These are phyloP conservation scores for Leucophenga montana DNA, from an alignment of 2,888 invertebrate species.

Conservation along the genomic window DNA sequence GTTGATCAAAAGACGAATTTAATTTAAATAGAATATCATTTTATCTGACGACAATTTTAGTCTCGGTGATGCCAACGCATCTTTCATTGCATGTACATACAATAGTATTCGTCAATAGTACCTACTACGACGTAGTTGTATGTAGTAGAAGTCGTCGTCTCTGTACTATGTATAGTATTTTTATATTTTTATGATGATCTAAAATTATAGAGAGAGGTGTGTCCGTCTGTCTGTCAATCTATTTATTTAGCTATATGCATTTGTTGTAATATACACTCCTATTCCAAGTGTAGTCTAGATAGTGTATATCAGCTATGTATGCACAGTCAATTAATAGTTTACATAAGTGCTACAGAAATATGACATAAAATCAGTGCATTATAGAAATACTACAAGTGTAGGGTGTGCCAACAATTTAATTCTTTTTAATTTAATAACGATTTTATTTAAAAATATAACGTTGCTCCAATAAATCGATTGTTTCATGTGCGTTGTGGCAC, in stretches of 20 bases:
- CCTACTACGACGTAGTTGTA: not conserved
- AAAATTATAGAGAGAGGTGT: conserved; percentile 52
- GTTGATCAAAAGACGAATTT: conserved; percentile 61
- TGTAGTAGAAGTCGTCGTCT: not conserved
- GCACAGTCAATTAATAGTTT: too few relatives aligned
- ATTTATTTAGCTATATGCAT: not conserved
- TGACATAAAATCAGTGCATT: too few relatives aligned
- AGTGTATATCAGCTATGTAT: not conserved
- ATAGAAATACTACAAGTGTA: too few relatives aligned
- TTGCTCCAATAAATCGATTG: too few relatives aligned
- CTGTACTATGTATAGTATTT: conserved; percentile 43
- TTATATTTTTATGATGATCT: conserved; percentile 61
- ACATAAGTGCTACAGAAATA: too few relatives aligned
- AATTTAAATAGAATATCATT: conserved; percentile 45
- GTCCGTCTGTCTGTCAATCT: too few relatives aligned
- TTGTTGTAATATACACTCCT: not conserved
- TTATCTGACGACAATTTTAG: conserved; percentile 27
- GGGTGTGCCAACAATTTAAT: too few relatives aligned
- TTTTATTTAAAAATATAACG: too few relatives aligned
- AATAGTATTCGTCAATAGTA: conserved; percentile 51
- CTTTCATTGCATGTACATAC: conserved; percentile 54
- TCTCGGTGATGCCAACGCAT: conserved; percentile 39
- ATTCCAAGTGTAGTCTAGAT: not conserved
- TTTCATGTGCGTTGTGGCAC: too few relatives aligned
- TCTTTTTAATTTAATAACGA: too few relatives aligned